Base-by-base conservation (phyloP, 2,113 vertebrate species). In the Cyanoramphus novaezelandiae region DNA sequence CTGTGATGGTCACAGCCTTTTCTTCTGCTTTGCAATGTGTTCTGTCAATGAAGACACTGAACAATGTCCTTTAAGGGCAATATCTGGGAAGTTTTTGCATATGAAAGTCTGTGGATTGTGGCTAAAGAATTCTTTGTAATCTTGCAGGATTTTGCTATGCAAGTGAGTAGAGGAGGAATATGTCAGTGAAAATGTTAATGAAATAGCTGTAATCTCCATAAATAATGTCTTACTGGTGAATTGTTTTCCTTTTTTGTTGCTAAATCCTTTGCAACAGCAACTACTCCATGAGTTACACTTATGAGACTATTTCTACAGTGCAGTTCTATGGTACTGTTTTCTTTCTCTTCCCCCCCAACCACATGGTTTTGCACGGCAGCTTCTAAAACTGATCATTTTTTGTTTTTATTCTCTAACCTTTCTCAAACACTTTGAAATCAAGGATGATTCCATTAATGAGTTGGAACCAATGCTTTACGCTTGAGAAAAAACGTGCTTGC, bases 111-210 rank as follows among this genome's bases (percentile, higher is more conserved):
- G 13, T 68, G 49, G 24, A 53, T 81, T 86, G 33, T 77, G 41
- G 41, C 27, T 89, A 35, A 87, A 71, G 52, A 60, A 9, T 14
- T 41, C 88, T 77, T 88, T 53, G 52, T 91, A 72, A 55, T 84
- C 28, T 91, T 77, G 52, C 16, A 75, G 50, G 33, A 64, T 88
- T 94, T 89, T 92, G 28, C 55, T 82, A 5, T 81, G 50, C 20
- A 39, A 87, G 23, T 67, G 19, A 65, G 8, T 57, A 74, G 50
- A 59, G 33, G 28, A 93, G 37, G 49, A 88, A 17, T 82, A 67
- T 17, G 4, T 77, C 29, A 43, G 18, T 57, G 41, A 71, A 86
- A 60, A 49, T 25, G 9, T 69, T 72, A 43, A 62, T 91, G 21
- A 71, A 81, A 84, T 52, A 86, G 21, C 50, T 83, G 27, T 25